Conservation (phyloP, 2,888 invertebrate genomes). For the Andricus quercusramuli region DNA sequence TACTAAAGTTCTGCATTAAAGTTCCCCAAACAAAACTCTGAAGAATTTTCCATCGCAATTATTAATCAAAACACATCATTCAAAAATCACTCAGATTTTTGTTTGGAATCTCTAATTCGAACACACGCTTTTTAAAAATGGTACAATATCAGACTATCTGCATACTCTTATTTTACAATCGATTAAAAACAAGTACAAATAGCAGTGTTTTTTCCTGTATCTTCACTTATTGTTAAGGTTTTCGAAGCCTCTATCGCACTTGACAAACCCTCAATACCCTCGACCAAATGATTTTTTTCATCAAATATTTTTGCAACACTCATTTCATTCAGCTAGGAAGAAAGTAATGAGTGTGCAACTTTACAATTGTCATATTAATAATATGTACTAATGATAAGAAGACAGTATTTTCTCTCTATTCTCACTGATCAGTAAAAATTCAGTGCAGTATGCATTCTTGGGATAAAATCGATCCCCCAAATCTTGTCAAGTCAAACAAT, state of each 20-base stretch:
- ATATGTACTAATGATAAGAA: constrained; percentile 20
- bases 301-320: constrained; percentile 18
- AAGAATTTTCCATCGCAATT: not conserved
- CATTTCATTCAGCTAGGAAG: not conserved
- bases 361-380: constrained; percentile 25
- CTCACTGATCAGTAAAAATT: constrained; percentile 18
- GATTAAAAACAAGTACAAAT: constrained; percentile 37
- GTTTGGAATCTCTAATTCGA: not conserved
- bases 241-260: constrained; percentile 10
- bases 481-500: not conserved
- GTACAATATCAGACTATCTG: constrained; percentile 7
- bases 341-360: not conserved
- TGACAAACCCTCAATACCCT: not conserved
- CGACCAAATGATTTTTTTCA: not conserved
- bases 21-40: not conserved
- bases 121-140: constrained; percentile 18
- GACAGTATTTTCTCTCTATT: constrained; percentile 7
- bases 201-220: constrained; percentile 7
- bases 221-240: constrained; percentile 20
- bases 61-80: not conserved
- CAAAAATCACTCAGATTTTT: not conserved
- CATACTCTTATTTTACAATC: constrained; percentile 19
- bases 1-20: not conserved
- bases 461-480: not conserved
- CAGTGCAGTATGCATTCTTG: constrained; percentile 7